Evolutionary conservation across 2,888 invertebrate genomes (phyloP).

Genomic region (Pegoplata infirma): DNA sequence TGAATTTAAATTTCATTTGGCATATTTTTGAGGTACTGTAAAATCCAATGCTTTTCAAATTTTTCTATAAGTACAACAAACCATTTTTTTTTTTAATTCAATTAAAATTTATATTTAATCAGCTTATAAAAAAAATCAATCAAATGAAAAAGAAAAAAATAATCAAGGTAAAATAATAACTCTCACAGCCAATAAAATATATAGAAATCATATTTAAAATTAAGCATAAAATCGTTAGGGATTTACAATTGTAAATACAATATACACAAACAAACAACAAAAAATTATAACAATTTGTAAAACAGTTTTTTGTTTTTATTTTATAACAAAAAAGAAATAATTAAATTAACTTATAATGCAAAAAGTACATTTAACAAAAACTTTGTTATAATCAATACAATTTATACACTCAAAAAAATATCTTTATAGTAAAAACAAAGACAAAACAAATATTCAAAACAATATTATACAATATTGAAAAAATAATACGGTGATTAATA

Average conservation of each 20-base stretch:
- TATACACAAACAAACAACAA: slow-evolving; percentile 1
- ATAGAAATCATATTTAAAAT: slow-evolving; percentile 23
- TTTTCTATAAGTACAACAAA: not conserved
- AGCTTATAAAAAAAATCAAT: slow-evolving; percentile 34
- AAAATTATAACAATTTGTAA: slow-evolving; percentile 16
- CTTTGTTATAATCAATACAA: slow-evolving; percentile 33
- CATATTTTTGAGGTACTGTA: not conserved
- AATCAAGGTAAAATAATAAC: not conserved
- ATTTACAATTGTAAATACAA: slow-evolving; percentile 57
- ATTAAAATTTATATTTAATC: slow-evolving; percentile 4
- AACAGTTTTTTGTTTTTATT: slow-evolving; percentile 25
- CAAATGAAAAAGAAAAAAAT: not conserved
- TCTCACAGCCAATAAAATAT: slow-evolving; percentile 11
- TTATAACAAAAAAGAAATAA: not conserved
- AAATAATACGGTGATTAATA: slow-evolving; percentile 1
- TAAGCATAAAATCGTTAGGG: slow-evolving; percentile 52
- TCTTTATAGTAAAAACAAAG: not conserved
- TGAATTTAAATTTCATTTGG: too few relatives aligned
- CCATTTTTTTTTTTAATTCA: not conserved
- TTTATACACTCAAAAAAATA: slow-evolving; percentile 34
- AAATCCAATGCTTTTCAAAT: slow-evolving; percentile 17
- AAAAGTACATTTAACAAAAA: not conserved
- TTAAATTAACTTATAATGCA: not conserved
- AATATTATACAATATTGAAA: slow-evolving; percentile 2
- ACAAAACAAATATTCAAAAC: slow-evolving; percentile 1